Conservation (phyloP, 2,113 vertebrate genomes). For the Pandion haliaetus region DNA sequence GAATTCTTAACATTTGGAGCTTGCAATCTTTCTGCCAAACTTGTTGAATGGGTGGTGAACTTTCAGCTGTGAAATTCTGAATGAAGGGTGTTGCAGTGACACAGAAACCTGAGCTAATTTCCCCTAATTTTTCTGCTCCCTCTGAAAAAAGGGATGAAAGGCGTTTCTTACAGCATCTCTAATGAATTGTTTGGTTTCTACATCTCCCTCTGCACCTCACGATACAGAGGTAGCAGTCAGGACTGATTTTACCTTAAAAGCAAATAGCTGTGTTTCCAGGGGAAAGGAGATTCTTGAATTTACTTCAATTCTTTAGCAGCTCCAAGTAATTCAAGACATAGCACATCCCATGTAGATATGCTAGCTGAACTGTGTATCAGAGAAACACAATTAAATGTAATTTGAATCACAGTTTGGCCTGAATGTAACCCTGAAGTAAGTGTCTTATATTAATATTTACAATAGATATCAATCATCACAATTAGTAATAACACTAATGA, state of each 20-base stretch:
- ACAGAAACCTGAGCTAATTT: background rate
- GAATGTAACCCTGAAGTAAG: background rate
- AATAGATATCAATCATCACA: slow-evolving; percentile 13
- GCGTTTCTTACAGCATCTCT: background rate
- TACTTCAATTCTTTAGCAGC: background rate
- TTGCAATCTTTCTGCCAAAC: background rate
- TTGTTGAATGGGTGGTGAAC: background rate
- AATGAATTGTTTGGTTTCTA: background rate
- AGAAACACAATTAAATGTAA: background rate
- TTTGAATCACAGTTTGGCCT: slow-evolving; percentile 10
- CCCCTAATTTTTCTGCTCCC: background rate
- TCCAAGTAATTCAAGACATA: background rate
- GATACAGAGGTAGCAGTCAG: background rate
- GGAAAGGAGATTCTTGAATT: background rate
- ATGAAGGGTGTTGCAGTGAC: background rate
- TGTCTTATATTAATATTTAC: slow-evolving; percentile 36
- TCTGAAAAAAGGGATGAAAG: background rate
- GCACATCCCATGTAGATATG: background rate
- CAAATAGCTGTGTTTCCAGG: background rate
- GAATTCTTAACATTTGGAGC: background rate
- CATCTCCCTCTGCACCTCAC: background rate
- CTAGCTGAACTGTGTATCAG: background rate
- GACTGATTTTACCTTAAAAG: background rate
- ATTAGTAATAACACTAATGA: slow-evolving; percentile 34
- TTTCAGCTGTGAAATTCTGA: background rate